Percentiles rank a stretch among this genome's conserved stretches.
These are phyloP conservation scores for Trachelus troglodyta DNA, from an alignment of 2,888 invertebrate genomes.

Conservation along the genomic window DNA sequence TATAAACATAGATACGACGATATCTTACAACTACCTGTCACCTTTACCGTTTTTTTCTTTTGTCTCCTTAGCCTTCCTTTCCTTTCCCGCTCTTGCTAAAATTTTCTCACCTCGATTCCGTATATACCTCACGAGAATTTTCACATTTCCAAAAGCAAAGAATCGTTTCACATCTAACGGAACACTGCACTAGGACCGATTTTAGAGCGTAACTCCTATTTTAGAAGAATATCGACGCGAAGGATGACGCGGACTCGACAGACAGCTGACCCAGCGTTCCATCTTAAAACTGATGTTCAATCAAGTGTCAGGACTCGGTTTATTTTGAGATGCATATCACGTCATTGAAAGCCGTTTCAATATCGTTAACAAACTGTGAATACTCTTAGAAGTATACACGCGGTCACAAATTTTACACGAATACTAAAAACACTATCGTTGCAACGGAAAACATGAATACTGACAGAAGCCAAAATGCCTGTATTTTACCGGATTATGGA, in stretches of 20 bases:
- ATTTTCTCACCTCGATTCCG: neutral
- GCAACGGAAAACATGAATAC: neutral
- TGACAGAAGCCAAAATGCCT: neutral
- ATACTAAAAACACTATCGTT: neutral
- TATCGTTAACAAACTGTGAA: neutral
- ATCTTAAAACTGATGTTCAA: neutral
- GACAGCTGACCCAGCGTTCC: slow-evolving; percentile 2
- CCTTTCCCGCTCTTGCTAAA: neutral
- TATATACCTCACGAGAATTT: neutral
- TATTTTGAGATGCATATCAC: neutral
- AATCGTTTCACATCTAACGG: neutral
- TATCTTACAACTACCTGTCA: neutral
- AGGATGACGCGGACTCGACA: neutral
- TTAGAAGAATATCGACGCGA: neutral
- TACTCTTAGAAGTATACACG: neutral
- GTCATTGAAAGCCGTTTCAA: neutral
- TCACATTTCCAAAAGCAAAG: neutral
- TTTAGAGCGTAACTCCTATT: neutral
- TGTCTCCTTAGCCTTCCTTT: neutral
- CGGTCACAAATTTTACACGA: neutral
- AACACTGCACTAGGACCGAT: neutral
- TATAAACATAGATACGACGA: neutral
- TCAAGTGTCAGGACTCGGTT: neutral
- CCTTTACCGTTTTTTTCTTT: neutral
- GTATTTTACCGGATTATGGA: neutral